A percentile compares a stretch with the other conserved stretches of the same genome.
Evolutionary conservation across 2,888 invertebrate species (phyloP).

Genomic region (Erebia epiphron): DNA sequence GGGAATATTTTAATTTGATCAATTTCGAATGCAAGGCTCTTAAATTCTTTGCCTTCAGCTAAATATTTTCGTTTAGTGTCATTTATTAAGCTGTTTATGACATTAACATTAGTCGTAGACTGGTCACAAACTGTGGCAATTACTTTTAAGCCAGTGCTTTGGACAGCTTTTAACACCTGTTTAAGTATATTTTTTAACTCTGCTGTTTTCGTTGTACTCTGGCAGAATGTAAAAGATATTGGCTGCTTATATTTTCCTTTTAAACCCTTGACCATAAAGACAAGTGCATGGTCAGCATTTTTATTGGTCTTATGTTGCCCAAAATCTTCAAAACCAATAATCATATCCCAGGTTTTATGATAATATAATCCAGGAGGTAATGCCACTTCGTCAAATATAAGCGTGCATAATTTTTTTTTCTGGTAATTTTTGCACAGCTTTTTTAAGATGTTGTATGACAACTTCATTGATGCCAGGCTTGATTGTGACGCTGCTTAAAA

Average conservation of each 20-base stretch:
- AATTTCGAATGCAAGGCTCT: background rate
- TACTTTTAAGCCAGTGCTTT: background rate
- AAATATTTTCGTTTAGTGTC: background rate
- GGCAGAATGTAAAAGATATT: background rate
- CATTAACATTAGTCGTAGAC: background rate
- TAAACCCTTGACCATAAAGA: background rate
- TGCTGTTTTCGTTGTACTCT: background rate
- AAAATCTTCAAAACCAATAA: no score
- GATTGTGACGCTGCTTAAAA: no score
- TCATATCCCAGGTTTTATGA: no score
- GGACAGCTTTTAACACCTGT: background rate
- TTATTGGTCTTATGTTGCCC: no score
- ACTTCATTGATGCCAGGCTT: no score
- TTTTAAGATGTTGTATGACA: no score
- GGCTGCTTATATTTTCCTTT: background rate
- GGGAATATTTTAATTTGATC: background rate
- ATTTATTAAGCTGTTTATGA: background rate
- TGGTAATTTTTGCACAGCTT: no score
- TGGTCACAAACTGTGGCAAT: constrained; percentile 4
- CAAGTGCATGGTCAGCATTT: background rate
- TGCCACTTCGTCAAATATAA: no score
- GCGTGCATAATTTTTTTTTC: no score
- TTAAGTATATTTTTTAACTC: background rate
- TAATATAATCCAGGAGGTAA: no score
- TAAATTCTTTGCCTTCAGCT: background rate